Evolutionary conservation across 2,888 invertebrate genomes (phyloP), one percentile per base, ranked within the genome.

Genomic region (Drosophila borealis): DNA sequence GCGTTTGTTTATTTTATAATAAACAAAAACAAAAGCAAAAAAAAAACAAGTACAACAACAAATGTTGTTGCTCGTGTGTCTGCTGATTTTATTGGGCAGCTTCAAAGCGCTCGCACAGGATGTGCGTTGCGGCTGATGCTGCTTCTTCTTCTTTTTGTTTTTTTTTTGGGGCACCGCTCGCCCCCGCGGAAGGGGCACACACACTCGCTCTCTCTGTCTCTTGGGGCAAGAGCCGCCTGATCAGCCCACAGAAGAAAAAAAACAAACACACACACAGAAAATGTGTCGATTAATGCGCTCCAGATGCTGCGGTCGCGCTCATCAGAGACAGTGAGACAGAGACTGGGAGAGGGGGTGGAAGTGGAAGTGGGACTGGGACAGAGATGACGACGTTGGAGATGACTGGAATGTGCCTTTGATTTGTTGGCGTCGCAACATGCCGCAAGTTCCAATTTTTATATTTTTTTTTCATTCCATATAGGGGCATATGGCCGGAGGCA

Each of bases 251-350:
- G 14, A 56, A 29, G 17, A 44, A 39, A 62, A 49, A 45, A 41
- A 46, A 44, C 3, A 42, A 19, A 34, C 33, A 56, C 51, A 56
- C 51, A 41, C 36, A 53, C 63, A 77, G 76, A 83, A 81, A 83
- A 85, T 88, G 88, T 85, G 88, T 88, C 88, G 88, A 85, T 85
- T 85, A 88, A 85, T 88, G 85, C 81, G 88, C 86, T 85, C 85
- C 85, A 85, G 88, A 85, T 85, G 85, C 82, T 87, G 67, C 61
- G 69, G 63, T 61, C 59, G 51, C 48, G 65, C 75, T 63, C 81
- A 50, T 60, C 64, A 51, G 74, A 39, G 48, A 34, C 55, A 48
- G 54, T 49, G 74, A 39, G 48, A 34, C 55, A 48, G 54, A 11
- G 51, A 25, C 57, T 29, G 29, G 29, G n/a, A 48, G 33, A 17